Conservation (phyloP, 2,113 vertebrate genomes). For the Abramis brama region DNA sequence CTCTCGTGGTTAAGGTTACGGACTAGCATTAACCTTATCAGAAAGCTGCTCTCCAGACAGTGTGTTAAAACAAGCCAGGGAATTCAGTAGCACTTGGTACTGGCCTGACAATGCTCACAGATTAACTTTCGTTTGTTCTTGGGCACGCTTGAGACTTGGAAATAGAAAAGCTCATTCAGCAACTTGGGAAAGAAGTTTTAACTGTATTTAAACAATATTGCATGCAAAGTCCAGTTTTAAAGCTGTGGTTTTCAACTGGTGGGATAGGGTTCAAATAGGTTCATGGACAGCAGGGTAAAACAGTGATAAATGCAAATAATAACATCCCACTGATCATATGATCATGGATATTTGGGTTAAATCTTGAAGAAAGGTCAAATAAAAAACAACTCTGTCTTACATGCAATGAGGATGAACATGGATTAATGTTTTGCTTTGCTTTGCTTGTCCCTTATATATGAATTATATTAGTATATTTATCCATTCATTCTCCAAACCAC, state of each 20-base stretch:
- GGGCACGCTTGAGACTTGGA: background rate
- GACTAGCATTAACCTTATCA: conserved; percentile 37
- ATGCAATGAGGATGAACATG: too few relatives aligned
- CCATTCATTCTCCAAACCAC: too few relatives aligned
- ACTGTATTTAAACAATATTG: background rate
- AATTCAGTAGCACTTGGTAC: conserved; percentile 6
- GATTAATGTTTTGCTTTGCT: too few relatives aligned
- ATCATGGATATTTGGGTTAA: background rate
- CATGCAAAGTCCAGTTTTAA: background rate
- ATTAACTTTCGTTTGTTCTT: conserved; percentile 18
- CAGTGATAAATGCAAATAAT: background rate
- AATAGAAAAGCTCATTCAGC: conserved; percentile 9
- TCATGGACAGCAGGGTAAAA: background rate
- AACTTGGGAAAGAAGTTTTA: background rate
- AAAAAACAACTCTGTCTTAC: background rate
- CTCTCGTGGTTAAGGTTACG: conserved; percentile 11
- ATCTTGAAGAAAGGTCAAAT: background rate
- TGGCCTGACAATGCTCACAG: conserved; percentile 10
- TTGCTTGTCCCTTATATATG: too few relatives aligned
- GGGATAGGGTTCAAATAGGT: background rate
- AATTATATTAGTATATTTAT: too few relatives aligned
- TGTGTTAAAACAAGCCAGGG: conserved; percentile 40
- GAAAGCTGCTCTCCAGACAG: conserved; percentile 27
- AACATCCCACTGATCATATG: background rate
- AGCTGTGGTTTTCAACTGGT: background rate